Conservation (phyloP, 1,140 invertebrate species). For the Triops cancriformis region DNA sequence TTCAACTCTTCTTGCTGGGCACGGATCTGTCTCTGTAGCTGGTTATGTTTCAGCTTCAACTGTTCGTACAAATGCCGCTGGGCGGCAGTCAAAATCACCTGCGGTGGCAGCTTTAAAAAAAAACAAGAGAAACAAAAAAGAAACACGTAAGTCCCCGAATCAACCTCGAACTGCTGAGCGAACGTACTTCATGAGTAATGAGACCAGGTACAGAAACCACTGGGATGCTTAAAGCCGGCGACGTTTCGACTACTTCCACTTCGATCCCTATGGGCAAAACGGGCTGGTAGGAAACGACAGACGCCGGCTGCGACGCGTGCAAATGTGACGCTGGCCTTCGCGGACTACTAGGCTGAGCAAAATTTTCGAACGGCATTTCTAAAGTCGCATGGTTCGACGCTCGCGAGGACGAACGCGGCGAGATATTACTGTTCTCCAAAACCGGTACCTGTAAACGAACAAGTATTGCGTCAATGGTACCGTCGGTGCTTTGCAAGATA, state of each 20-base stretch:
- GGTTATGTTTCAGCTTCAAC: slow-evolving; percentile 70
- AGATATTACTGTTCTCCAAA: neutral
- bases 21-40: slow-evolving; percentile 71
- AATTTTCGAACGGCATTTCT: neutral
- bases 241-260: neutral
- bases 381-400: neutral
- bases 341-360: neutral
- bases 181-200: slow-evolving; percentile 24
- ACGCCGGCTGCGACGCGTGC: neutral
- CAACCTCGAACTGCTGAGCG: too few relatives aligned
- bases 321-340: neutral
- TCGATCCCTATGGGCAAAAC: slow-evolving; percentile 23
- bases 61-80: slow-evolving; percentile 60
- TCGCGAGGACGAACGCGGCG: neutral
- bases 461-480: too few relatives aligned
- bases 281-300: slow-evolving; percentile 18
- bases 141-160: too few relatives aligned
- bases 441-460: neutral
- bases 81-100: slow-evolving; percentile 48
- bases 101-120: slow-evolving; percentile 34
- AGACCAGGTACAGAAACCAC: slow-evolving; percentile 21
- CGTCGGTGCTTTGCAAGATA: too few relatives aligned
- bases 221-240: slow-evolving; percentile 17
- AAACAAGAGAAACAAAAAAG: too few relatives aligned
- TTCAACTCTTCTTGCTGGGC: slow-evolving; percentile 76